These are phyloP conservation scores for Sycophila sp. DNA, from an alignment of 1,140 invertebrate species.

Conservation along the genomic window DNA sequence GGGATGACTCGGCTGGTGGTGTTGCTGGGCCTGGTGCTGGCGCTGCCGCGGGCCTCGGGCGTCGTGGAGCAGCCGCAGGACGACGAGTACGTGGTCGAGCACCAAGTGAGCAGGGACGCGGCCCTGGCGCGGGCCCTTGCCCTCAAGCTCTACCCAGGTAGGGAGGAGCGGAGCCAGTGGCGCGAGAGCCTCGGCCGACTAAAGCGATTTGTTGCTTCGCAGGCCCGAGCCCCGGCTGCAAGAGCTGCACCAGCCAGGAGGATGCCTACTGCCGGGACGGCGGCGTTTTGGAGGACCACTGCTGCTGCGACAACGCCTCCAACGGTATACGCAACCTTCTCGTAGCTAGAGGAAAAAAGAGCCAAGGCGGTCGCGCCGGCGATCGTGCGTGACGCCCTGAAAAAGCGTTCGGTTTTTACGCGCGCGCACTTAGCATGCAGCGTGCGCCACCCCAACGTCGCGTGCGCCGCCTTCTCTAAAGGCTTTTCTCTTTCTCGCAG, in stretches of 20 bases:
- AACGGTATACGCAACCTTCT: conserved; percentile 45
- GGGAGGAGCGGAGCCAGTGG: background rate
- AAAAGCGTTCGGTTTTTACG: background rate
- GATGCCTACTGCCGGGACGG: conserved; percentile 72
- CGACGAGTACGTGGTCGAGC: conserved; percentile 57
- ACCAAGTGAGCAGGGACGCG: conserved; percentile 53
- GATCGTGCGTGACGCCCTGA: background rate
- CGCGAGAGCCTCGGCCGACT: background rate
- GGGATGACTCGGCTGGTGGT: no score
- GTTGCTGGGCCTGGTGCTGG: background rate
- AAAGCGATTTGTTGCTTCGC: conserved; percentile 55
- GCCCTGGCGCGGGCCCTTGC: conserved; percentile 56
- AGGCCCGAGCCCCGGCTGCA: conserved; percentile 70
- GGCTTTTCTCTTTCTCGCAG: conserved; percentile 1
- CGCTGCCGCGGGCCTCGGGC: conserved; percentile 43
- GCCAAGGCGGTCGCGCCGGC: background rate
- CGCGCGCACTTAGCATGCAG: background rate
- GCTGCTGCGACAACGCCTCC: conserved; percentile 72
- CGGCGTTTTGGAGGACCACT: conserved; percentile 75
- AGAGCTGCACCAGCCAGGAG: conserved; percentile 71
- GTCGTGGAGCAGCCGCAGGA: conserved; percentile 56
- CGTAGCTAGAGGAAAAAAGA: background rate
- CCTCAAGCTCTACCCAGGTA: conserved; percentile 57
- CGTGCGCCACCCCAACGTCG: no score
- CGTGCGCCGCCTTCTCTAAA: background rate